These are phyloP conservation scores for Neosilurus hyrtlii DNA, from an alignment of 2,797 vertebrate genomes.

Conservation along the genomic window DNA sequence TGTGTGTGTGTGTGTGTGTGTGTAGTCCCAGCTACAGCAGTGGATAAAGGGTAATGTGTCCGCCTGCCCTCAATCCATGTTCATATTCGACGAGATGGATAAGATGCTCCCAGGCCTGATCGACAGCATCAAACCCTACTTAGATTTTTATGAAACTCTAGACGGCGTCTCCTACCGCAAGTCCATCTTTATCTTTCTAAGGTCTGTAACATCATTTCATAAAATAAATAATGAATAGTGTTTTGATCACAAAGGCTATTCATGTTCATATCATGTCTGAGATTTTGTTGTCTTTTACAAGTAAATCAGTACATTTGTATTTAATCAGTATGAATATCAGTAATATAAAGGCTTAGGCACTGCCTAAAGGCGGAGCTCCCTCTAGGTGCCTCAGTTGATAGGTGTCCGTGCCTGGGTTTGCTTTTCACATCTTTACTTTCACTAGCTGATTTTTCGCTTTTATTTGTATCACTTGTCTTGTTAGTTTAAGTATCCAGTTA, in stretches of 20 bases:
- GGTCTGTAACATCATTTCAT: slow-evolving; percentile 62
- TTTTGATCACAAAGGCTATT: background rate
- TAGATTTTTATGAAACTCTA: slow-evolving; percentile 85
- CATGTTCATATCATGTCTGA: background rate
- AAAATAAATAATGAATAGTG: background rate
- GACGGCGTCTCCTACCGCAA: slow-evolving; percentile 84
- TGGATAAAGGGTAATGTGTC: slow-evolving; percentile 88
- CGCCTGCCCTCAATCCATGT: slow-evolving; percentile 81
- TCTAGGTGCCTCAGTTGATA: no score
- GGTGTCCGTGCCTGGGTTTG: no score
- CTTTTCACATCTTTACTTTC: no score
- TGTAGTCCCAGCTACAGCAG: slow-evolving; percentile 81
- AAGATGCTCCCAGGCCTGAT: slow-evolving; percentile 88
- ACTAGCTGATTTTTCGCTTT: no score
- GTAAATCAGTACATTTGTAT: no score
- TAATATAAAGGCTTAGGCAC: no score
- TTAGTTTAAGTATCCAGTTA: no score
- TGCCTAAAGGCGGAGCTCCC: no score
- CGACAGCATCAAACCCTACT: slow-evolving; percentile 88
- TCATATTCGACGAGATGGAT: slow-evolving; percentile 96
- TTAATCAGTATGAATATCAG: no score
- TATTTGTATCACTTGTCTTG: no score
- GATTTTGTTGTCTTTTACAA: no score
- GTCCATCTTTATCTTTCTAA: slow-evolving; percentile 94
- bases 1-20: slow-evolving; percentile 2